Evolutionary conservation across 2,797 vertebrate genomes (phyloP), one percentile per base, ranked within the genome.

Genomic region (Fistularia commersonii): DNA sequence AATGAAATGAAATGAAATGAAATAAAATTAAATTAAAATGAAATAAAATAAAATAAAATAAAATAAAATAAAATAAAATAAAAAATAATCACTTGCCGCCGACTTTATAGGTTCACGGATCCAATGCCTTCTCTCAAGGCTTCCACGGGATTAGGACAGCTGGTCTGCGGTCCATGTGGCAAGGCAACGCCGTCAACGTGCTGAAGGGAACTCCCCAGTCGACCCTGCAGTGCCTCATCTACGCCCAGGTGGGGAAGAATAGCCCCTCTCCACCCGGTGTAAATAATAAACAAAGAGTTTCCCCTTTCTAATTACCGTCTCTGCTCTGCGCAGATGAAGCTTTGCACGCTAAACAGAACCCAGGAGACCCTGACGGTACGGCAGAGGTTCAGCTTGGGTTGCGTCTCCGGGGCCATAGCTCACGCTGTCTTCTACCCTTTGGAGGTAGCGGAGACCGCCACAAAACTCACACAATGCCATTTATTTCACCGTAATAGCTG

Each of bases 131-230:
- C 49, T 82, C 84, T 11, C 82, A 79, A 10, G 83, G 82, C 11
- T 79, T 90, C 41, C 76, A 75, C 54, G 86, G 88, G 48, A 59
- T 88, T 45, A 74, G 52, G 51, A 50, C 71, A 0, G 87, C 86
- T 3, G 87, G 87, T 45, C 23, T 90, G 32, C 82, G 78, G 33
- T 86, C 89, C 0, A 89, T 91, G 87, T 91, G 90, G 90, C 89
- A 90, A 50, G 89, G 90, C 38, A 91, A 91, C 11, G 61, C 74
- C 1, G 86, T 89, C 33, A 91, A 90, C 3, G 74, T 91, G 43
- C 65, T 91, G 51, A 91, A 91, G 62, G 90, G 90, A 61, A 91
- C 88, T 0, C 90, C 89, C 0, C 90, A 91, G 75, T 89, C 89
- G 0, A 90, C 85, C 0, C 81, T 91, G 1, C 90, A 91, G 70